Evolutionary conservation across 2,113 vertebrate genomes (phyloP).

Genomic region (Oncorhynchus keta): DNA sequence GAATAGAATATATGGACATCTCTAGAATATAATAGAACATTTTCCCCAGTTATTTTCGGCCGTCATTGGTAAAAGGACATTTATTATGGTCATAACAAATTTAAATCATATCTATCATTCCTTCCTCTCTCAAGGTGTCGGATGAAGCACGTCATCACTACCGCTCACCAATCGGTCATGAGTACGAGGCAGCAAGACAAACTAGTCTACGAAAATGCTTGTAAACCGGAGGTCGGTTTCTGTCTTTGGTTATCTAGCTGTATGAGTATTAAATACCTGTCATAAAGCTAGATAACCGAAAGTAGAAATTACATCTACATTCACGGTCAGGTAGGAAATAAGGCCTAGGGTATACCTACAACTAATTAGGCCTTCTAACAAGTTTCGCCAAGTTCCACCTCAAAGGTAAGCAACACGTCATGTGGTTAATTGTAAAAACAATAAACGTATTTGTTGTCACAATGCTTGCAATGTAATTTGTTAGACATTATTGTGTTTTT

Average conservation of each 20-base stretch:
- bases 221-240: constrained; percentile 81
- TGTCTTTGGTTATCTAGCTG: constrained; percentile 99
- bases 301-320: constrained; percentile 93
- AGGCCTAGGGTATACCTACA: neutral
- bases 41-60: neutral
- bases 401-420: neutral
- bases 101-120: constrained; percentile 17
- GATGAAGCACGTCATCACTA: constrained; percentile 15
- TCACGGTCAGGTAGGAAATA: neutral
- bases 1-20: neutral
- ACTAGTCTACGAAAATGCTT: neutral
- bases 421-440: neutral
- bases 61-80: neutral
- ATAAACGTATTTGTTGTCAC: neutral
- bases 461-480: no score
- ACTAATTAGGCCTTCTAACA: neutral
- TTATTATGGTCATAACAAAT: neutral
- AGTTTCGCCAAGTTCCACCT: constrained; percentile 1
- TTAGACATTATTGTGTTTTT: no score
- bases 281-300: constrained; percentile 99
- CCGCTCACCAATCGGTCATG: neutral
- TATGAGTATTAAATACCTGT: constrained; percentile 91
- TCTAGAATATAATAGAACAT: neutral
- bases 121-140: constrained; percentile 18
- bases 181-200: neutral